A percentile compares a stretch with the other conserved stretches of the same genome.
phyloP scores from a whole-genome alignment of 2,113 vertebrate genomes.

The Falco punctatus region DNA sequence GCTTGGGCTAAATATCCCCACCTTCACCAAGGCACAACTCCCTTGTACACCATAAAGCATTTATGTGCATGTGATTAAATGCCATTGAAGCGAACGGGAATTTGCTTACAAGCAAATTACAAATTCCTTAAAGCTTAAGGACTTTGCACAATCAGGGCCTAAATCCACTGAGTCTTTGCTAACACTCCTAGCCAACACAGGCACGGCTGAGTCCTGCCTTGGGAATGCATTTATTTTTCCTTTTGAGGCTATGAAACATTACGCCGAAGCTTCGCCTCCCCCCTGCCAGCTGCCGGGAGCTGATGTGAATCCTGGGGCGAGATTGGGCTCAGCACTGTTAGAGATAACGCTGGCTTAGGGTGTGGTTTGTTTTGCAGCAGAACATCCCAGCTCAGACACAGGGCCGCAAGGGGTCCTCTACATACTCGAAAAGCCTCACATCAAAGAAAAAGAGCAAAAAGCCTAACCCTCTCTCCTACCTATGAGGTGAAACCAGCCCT shows the following conservation, averaged over 20 bases:
- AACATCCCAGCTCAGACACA: background rate
- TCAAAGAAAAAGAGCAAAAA: background rate
- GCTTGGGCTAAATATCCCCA: background rate
- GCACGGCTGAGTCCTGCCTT: background rate
- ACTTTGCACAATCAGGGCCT: constrained; percentile 52
- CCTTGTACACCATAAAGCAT: background rate
- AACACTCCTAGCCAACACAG: background rate
- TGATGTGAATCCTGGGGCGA: background rate
- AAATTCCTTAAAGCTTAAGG: constrained; percentile 60
- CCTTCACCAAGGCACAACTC: background rate
- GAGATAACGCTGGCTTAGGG: background rate
- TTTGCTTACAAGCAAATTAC: constrained; percentile 62
- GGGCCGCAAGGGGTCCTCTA: background rate
- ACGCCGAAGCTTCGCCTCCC: accelerated
- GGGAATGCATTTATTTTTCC: constrained; percentile 42
- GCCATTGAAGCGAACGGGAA: constrained; percentile 1
- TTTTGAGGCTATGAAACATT: constrained; percentile 3
- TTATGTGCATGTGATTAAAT: constrained; percentile 29
- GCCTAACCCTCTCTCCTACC: background rate
- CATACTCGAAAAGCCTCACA: background rate
- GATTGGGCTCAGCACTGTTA: background rate
- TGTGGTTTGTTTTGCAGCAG: background rate
- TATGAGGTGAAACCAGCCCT: background rate
- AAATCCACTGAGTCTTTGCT: constrained; percentile 35
- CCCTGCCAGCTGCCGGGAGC: background rate